Base-by-base conservation (phyloP, 2,888 invertebrate genomes). In the Scelioninae gen. 1 region DNA sequence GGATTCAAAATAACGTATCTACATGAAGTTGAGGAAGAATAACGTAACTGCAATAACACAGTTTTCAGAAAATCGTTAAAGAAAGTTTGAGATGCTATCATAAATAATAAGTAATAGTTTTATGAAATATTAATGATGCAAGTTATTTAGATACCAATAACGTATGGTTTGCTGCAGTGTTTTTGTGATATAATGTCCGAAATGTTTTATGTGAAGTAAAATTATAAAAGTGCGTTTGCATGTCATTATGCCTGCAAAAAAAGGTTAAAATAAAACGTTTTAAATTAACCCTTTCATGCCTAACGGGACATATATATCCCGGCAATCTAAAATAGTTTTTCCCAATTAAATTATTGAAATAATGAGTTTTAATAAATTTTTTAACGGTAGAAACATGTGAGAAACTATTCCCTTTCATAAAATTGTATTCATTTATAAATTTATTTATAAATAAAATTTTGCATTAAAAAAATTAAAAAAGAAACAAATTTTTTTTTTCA, bases 121-220 rank as follows among this genome's bases (percentile, higher is more conserved):
- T 45, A 45, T 11, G 45, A 45, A 45, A 45, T 45, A 11, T 45
- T 45, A 45, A 45, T 45, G 45, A 45, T 45, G 45, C 45, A 45
- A 45, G 45, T 11, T 45, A 45, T 13, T 45, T n/a, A 45, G 5
- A 13, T 45, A 45, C n/a, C 45, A 45, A 45, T 45, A 45, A 13
- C n/a, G 6, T 45, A 45, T 45, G 1, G n/a, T 45, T 45, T 45
- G 45, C n/a, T 45, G n/a, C n/a, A 45, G 13, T 45, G 13, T n/a
- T 1, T 45, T 45, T 45, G n/a, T 45, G 45, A 45, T 45, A 45
- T 13, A 45, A 13, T 11, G 10, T 45, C 10, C 1, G 45, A 45
- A 45, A 45, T 45, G n/a, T 45, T 45, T 45, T 13, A 45, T 45
- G n/a, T 45, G n/a, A 45, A 45, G n/a, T 45, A 45, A 45, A 45